A percentile compares a stretch with the other conserved stretches of the same genome.
Evolutionary conservation across 2,888 invertebrate genomes (phyloP).

Genomic region (Netelia virgata): DNA sequence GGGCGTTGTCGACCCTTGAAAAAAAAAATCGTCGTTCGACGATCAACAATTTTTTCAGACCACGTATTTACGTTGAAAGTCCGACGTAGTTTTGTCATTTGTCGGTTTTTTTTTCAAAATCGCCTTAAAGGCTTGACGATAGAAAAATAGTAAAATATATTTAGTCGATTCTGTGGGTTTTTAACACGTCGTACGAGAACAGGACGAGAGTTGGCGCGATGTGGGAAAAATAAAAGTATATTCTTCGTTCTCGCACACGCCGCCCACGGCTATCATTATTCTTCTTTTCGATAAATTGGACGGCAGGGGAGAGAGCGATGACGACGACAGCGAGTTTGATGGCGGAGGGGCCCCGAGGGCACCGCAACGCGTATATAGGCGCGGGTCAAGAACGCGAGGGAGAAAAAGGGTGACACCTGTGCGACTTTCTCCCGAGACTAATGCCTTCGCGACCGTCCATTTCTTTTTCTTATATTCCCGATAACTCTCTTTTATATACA

Average conservation of each 20-base stretch:
- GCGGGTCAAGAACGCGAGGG: background rate
- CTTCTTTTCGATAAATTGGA: conserved; percentile 77
- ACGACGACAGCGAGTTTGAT: conserved; percentile 37
- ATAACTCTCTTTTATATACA: conserved; percentile 23
- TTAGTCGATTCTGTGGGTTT: no score
- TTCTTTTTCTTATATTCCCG: conserved; percentile 39
- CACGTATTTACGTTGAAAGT: no score
- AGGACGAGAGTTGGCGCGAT: no score
- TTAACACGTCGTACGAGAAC: no score
- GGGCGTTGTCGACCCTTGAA: no score
- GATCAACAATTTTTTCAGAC: no score
- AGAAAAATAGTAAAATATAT: no score
- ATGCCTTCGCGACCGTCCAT: conserved; percentile 5
- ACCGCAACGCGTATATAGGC: background rate
- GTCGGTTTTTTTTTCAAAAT: no score
- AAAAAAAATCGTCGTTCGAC: no score
- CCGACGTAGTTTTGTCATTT: no score
- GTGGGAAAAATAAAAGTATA: conserved; percentile 9
- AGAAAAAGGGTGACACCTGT: conserved; percentile 69
- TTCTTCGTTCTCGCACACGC: conserved; percentile 37
- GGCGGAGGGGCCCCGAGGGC: conserved; percentile 51
- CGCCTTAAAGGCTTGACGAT: no score
- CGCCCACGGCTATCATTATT: conserved; percentile 71
- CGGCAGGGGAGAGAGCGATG: conserved; percentile 20
- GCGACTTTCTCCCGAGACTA: conserved; percentile 28